These are phyloP conservation scores for Darevskia nairensis DNA, from an alignment of 2,797 vertebrate genomes.

Conservation along the genomic window DNA sequence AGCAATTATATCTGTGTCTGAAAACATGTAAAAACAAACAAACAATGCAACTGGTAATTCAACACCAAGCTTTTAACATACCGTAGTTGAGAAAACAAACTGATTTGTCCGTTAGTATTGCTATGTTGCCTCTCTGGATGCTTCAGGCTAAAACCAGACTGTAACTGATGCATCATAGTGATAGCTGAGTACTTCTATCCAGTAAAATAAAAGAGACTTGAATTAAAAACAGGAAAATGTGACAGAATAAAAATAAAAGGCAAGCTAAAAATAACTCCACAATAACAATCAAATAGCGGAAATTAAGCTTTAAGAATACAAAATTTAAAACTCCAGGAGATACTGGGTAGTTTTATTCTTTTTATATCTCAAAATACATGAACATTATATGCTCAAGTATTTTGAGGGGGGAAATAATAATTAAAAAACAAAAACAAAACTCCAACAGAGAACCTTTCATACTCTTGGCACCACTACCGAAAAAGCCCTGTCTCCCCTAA, in stretches of 20 bases:
- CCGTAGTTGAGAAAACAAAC: not conserved
- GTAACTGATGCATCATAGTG: not conserved
- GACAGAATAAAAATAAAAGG: not conserved
- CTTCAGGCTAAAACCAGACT: not conserved
- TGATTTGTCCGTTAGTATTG: not conserved
- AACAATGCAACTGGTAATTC: not conserved
- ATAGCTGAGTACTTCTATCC: not conserved
- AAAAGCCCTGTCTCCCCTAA: too few relatives aligned
- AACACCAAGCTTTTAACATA: not conserved
- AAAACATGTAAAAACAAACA: not conserved
- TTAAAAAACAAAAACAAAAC: not conserved
- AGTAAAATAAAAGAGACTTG: not conserved
- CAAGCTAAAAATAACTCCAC: not conserved
- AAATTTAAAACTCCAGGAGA: too few relatives aligned
- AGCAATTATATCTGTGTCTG: not conserved
- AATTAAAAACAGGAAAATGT: not conserved
- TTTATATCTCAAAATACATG: too few relatives aligned
- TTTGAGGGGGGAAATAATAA: not conserved
- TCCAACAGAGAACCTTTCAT: not conserved
- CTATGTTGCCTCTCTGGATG: too few relatives aligned
- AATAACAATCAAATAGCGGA: not conserved
- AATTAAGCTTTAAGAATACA: not conserved
- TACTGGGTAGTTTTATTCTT: too few relatives aligned
- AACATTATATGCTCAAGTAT: too few relatives aligned
- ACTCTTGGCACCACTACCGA: too few relatives aligned